Base-by-base conservation (phyloP, 2,113 vertebrate species). In the Hemichromis elongatus region DNA sequence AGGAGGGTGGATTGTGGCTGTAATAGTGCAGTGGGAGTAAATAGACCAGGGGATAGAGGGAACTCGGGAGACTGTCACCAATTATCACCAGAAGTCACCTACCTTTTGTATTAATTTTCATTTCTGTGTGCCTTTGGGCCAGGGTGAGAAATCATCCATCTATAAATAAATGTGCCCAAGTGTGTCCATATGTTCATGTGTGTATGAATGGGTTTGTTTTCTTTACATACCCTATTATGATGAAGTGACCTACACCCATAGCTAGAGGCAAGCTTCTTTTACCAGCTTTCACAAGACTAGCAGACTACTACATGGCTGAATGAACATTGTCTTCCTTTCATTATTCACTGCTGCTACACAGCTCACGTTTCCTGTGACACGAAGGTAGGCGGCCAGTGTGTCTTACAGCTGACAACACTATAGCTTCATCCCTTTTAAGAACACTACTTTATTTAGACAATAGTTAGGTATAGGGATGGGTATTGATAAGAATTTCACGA, bases 51-150 rank as follows among this genome's bases (percentile, higher is more conserved):
- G 82, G 83, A 89, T 63, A 84, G 59, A 80, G 80, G 73, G 35
- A 84, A 90, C 95, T 93, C 92, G 19, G 73, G 95, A 92, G 94
- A 92, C 87, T 92, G 86, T 94, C 93, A 93, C 93, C 92, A 95
- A 95, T 96, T 94, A 94, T 96, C 95, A 96, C 94, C 90, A 88
- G 35, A 87, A 90, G 87, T 88, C 21, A 77, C 82, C 85, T 77
- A 61, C 88, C 77, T 88, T 90, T 92, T 88, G 89, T 94, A 94
- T 95, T 96, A 92, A 96, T 95, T 93, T 95, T 94, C 89, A 85
- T 87, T 87, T 83, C 35, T 79, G 81, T 90, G 89, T 85, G 70
- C 87, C 79, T 75, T 33, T 75, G 70, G 75, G 90, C 77, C 3
- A 18, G 83, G 80, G 90, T 92, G 94, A 95, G 88, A 96, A 92